Evolutionary conservation across 2,113 vertebrate species (phyloP).

Genomic region (Chauna torquata): DNA sequence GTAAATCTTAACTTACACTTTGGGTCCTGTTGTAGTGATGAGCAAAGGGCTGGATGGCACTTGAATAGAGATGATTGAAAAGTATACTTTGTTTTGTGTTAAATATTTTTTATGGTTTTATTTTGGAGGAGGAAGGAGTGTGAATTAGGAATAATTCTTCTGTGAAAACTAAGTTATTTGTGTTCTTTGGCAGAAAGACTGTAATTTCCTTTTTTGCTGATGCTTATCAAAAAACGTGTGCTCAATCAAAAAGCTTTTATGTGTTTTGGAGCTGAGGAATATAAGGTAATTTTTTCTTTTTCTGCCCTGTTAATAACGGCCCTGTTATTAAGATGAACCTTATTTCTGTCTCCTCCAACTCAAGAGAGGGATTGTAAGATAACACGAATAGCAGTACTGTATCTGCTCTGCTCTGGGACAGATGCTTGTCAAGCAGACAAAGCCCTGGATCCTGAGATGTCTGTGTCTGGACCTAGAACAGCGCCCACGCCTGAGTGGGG

Average conservation of each 20-base stretch:
- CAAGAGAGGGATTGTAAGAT: fast-evolving
- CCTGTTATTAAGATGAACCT: background rate
- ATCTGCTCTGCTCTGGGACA: background rate
- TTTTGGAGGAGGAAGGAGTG: background rate
- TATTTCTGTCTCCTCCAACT: background rate
- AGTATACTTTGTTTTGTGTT: background rate
- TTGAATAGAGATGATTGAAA: background rate
- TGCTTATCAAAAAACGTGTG: background rate
- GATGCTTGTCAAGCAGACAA: background rate
- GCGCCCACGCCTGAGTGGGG: background rate
- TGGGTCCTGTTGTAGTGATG: background rate
- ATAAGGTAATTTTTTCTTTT: background rate
- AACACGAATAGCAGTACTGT: background rate
- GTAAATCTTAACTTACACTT: background rate
- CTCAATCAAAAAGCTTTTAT: constrained; percentile 15
- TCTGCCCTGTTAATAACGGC: background rate
- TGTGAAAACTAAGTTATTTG: background rate
- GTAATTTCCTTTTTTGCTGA: constrained; percentile 31
- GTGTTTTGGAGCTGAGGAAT: background rate
- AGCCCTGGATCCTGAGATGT: background rate
- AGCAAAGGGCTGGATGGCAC: background rate
- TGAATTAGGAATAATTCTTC: background rate
- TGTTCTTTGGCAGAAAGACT: constrained; percentile 11
- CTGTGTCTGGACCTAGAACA: background rate
- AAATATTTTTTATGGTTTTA: background rate